phyloP scores from a whole-genome alignment of 2,888 invertebrate genomes.

The Polydrusus tereticollis region DNA sequence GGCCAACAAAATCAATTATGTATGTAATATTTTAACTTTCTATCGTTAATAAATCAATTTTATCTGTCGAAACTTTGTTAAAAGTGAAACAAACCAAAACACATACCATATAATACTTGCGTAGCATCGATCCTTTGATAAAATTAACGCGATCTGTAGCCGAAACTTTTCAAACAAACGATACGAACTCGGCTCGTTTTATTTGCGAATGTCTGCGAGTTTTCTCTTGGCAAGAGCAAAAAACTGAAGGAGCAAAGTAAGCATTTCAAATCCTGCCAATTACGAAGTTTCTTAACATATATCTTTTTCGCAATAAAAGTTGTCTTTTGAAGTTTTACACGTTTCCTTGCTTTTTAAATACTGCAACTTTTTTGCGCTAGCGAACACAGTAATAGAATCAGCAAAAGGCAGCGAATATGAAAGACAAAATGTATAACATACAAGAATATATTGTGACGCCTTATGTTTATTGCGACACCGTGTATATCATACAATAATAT shows the following conservation, averaged over 20 bases:
- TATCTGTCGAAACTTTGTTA: no score
- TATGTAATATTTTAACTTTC: no score
- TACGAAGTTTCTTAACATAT: constrained; percentile 50
- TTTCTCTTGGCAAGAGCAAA: constrained; percentile 22
- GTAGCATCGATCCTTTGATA: neutral
- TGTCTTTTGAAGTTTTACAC: constrained; percentile 8
- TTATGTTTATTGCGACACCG: no score
- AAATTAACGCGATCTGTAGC: constrained; percentile 30
- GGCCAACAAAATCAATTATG: no score
- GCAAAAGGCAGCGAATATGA: neutral
- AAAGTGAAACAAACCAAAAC: no score
- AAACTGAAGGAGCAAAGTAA: constrained; percentile 51
- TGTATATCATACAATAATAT: no score
- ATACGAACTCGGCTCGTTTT: constrained; percentile 26
- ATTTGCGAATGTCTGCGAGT: constrained; percentile 35
- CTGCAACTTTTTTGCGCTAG: neutral
- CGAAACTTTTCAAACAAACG: constrained; percentile 30
- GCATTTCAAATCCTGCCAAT: constrained; percentile 53
- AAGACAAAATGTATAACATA: neutral
- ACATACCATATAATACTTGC: neutral
- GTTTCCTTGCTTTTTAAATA: neutral
- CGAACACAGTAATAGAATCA: neutral
- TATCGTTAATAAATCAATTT: no score
- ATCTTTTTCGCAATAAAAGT: constrained; percentile 14
- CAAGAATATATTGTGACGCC: neutral